Evolutionary conservation across 2,888 invertebrate species (phyloP).

Genomic region (Rosalia funebris): DNA sequence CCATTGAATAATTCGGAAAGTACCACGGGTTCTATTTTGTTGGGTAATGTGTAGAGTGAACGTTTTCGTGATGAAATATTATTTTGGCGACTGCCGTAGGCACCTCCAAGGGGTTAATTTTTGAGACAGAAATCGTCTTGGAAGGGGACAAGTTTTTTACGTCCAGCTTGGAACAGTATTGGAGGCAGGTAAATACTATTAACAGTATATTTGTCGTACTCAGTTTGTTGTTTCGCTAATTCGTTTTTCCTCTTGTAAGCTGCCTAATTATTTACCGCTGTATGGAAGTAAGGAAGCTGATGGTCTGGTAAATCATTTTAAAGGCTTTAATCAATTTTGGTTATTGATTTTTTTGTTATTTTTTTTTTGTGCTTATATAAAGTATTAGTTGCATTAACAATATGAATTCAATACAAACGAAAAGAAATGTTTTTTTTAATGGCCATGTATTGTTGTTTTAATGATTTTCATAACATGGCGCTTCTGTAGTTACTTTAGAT

Average conservation of each 20-base stretch:
- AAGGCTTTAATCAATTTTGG: too few species aligned
- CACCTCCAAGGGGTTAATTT: conserved; percentile 88
- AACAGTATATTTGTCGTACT: neutral
- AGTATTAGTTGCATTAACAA: too few species aligned
- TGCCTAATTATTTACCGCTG: conserved; percentile 79
- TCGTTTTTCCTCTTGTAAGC: conserved; percentile 66
- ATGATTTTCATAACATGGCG: too few species aligned
- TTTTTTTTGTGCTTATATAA: too few species aligned
- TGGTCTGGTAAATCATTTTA: conserved; percentile 79
- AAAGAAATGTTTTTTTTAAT: too few species aligned
- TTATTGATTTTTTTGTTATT: too few species aligned
- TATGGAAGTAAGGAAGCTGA: conserved; percentile 80
- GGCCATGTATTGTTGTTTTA: too few species aligned
- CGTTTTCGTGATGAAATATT: conserved; percentile 3
- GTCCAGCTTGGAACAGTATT: conserved; percentile 77
- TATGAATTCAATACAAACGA: too few species aligned
- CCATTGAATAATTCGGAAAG: conserved; percentile 74
- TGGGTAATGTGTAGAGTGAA: conserved; percentile 60
- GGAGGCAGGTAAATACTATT: conserved; percentile 75
- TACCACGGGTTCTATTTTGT: conserved; percentile 83
- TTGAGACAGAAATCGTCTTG: conserved; percentile 87
- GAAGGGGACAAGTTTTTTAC: conserved; percentile 87
- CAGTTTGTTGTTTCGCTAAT: neutral
- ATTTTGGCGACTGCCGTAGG: too few species aligned
- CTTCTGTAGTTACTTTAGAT: too few species aligned